Base-by-base conservation (phyloP, 2,797 vertebrate species). In the Neopelma chrysocephalum region DNA sequence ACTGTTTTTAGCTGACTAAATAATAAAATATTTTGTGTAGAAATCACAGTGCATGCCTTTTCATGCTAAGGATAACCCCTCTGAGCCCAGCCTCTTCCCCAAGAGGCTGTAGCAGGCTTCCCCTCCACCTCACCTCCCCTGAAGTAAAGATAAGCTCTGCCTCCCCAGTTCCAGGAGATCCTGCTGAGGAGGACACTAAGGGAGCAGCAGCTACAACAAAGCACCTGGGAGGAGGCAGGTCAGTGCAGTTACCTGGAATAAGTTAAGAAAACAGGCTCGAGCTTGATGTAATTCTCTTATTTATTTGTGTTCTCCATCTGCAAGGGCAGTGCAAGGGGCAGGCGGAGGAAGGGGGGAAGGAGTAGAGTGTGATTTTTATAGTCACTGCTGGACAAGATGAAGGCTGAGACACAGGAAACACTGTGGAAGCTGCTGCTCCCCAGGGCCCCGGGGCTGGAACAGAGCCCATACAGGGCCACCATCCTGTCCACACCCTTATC, bases 11-110 rank as follows among this genome's bases (percentile, higher is more conserved):
- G 82, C 61, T 76, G 53, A 76, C n/a, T 62, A 53, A 53, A 53
- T 19, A 96, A 94, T 96, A 95, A 97, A 96, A 54, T 90, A 95
- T 92, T 96, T 96, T 96, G 36, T n/a, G 40, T 82, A 94, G 66
- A 58, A 96, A 70, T 62, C 12, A 10, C 27, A 0, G 0, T 47
- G 32, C 17, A 2, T 1, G 3, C 27, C 19, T 71, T 65, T 81
- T 31, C 29, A 7, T 51, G 31, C 2, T 6, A 56, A 68, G 43
- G 51, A 15, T 32, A 62, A 32, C 20, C 11, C 11, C 12, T 21
- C 15, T 9, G 10, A 16, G 27, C 22, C 7, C 38, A 43, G 13
- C 8, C 11, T 83, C 22, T 42, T 73, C 36, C 56, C 20, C 9
- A 11, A 3, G 18, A 16, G 27, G 45, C 26, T 71, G 32, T 5